phyloP scores from a whole-genome alignment of 2,797 vertebrate species.

The Spinus pinus region DNA sequence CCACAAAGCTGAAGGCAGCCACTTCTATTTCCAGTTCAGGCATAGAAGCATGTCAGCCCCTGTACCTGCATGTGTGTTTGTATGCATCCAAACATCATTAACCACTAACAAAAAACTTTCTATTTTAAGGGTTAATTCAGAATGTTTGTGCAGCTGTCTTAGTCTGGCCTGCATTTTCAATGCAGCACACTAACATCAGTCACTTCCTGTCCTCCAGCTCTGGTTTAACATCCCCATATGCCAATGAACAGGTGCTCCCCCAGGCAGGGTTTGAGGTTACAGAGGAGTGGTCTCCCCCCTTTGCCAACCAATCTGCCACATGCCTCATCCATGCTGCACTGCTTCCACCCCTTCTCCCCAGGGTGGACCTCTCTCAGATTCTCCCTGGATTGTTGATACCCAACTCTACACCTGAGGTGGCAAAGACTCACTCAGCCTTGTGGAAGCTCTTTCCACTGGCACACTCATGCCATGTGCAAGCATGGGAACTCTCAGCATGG shows the following conservation, averaged over 20 bases:
- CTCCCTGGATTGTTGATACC: neutral
- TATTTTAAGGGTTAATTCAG: neutral
- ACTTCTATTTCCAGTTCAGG: neutral
- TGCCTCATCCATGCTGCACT: neutral
- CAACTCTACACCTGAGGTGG: neutral
- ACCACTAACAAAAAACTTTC: neutral
- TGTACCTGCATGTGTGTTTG: neutral
- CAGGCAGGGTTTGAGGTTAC: neutral
- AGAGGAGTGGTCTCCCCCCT: neutral
- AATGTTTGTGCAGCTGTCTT: neutral
- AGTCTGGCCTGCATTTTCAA: neutral
- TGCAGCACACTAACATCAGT: neutral
- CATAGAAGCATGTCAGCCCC: neutral
- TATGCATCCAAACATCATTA: neutral
- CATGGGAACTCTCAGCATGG: fast-evolving
- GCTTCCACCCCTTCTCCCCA: neutral
- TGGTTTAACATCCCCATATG: neutral
- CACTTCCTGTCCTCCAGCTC: neutral
- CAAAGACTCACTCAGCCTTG: neutral
- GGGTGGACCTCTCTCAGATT: neutral
- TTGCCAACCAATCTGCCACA: neutral
- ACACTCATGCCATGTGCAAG: fast-evolving
- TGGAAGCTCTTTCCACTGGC: neutral
- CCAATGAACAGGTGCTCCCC: neutral
- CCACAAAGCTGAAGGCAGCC: neutral